Evolutionary conservation across 2,797 vertebrate species (phyloP), one percentile per base, ranked within the genome.

Genomic region (Poecilia picta): DNA sequence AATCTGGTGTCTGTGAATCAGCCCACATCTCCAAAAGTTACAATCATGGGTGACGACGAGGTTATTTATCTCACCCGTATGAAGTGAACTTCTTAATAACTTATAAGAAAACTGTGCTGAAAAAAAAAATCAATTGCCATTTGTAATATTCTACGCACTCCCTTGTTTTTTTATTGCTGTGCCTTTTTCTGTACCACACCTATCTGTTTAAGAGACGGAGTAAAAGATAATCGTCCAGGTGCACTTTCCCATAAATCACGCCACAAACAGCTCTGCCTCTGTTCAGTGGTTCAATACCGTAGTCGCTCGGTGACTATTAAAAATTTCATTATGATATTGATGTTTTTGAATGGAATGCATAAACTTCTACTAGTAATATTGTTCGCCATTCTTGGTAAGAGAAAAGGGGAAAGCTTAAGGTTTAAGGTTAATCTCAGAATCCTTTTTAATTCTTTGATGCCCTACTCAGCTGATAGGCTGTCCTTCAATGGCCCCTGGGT

Each of bases 391-490:
- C 75, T 77, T 66, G 59, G 75, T 73, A 71, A 71, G 68, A 45
- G 25, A 71, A 71, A 51, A 59, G 45, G 33, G 45, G 45, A 47
- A 71, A 72, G 51, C 79, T 81, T 62, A 49, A 75, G 15, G 73
- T 78, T 83, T 81, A 74, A 85, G 84, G 83, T 91, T 85, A 91
- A 89, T 72, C 83, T 83, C 70, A 62, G 49, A 79, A 78, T 75
- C 85, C 83, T 90, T 89, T 91, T 83, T 90, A 93, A 94, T 93
- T 85, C 84, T 86, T 75, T 88, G 45, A 87, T 85, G 81, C 72
- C 64, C 80, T 79, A 92, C 82, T 91, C 71, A 89, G 83, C 79
- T 84, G 88, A 89, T 91, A 79, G 87, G 72, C 85, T 91, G 89
- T 72, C 82, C 76, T 85, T 23, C 72, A 72, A 43, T 84, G 59